Evolutionary conservation across 2,888 invertebrate species (phyloP).

Genomic region (Petrolisthes manimaculis): DNA sequence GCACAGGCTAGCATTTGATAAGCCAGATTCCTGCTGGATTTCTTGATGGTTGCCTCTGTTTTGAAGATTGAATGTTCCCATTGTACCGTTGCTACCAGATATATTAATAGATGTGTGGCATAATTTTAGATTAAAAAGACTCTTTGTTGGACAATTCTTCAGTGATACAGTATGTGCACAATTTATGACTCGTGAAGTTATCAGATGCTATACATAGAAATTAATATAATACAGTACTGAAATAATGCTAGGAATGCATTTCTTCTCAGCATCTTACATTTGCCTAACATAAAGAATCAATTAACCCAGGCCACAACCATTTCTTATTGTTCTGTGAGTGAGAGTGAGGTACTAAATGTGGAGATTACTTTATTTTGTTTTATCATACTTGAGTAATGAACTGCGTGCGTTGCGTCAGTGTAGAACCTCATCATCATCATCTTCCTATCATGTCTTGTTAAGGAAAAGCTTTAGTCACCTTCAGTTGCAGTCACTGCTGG

Average conservation of each 20-base stretch:
- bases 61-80: slow-evolving; percentile 59
- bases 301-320: slow-evolving; percentile 49
- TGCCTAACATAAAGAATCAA: slow-evolving; percentile 53
- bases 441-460: slow-evolving; percentile 45
- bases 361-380: slow-evolving; percentile 17
- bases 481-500: slow-evolving; percentile 36
- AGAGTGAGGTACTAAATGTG: slow-evolving; percentile 24
- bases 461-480: slow-evolving; percentile 30
- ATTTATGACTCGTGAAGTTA: slow-evolving; percentile 58
- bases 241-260: slow-evolving; percentile 56
- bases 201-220: slow-evolving; percentile 59
- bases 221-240: slow-evolving; percentile 43
- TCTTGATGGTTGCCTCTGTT: slow-evolving; percentile 62
- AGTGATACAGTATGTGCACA: slow-evolving; percentile 58
- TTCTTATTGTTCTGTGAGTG: slow-evolving; percentile 42
- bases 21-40: slow-evolving; percentile 49
- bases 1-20: slow-evolving; percentile 56
- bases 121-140: slow-evolving; percentile 59
- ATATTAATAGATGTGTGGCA: slow-evolving; percentile 63
- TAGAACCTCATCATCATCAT: slow-evolving; percentile 37
- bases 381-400: slow-evolving; percentile 27
- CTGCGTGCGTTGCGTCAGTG: slow-evolving; percentile 35
- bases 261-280: slow-evolving; percentile 59
- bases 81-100: slow-evolving; percentile 55
- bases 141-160: slow-evolving; percentile 61